Evolutionary conservation across 2,797 vertebrate species (phyloP), one percentile per base, ranked within the genome.

Genomic region (Ispidina picta): DNA sequence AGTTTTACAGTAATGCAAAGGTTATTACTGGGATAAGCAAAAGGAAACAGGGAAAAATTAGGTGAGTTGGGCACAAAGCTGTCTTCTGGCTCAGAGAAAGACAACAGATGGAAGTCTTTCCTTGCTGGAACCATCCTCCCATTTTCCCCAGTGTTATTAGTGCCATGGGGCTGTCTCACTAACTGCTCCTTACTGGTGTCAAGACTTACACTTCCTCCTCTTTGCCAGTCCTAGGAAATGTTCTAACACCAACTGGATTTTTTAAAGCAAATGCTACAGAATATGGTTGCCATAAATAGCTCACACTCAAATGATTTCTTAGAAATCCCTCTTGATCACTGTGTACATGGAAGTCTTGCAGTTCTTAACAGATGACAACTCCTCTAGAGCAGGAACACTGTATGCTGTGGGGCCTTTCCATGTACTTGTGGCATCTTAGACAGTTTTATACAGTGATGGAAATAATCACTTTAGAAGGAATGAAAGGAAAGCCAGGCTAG

Each of bases 1-100:
- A 74, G 72, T 91, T 95, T 90, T 97, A 96, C 93, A 95, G 84
- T 90, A 96, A 93, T 85, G 87, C 92, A 92, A 76, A 90, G 68
- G 39, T 68, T 88, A 65, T 88, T 92, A 95, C 89, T 90, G 88
- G 85, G 63, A 92, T 63, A 80, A 79, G 83, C 91, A 91, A 90
- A 88, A 89, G 66, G 52, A 83, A 92, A 91, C 20, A 23, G 74
- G 69, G 60, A 6, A 46, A 46, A 83, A 37, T 33, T 1, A 84
- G n/a, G 28, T 72, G 72, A 72, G 37, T 44, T 88, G 56, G 71
- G 62, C 73, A 48, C 87, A 58, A 78, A 54, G 56, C 43, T 92
- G 79, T 73, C 43, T 76, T 92, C 92, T 88, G 76, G 79, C 84
- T 92, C 62, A 69, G 41, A 83, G 48, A 79, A 82, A 71, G 41